These are phyloP conservation scores for Heliconius himera DNA, from an alignment of 1,140 invertebrate genomes.

Conservation along the genomic window DNA sequence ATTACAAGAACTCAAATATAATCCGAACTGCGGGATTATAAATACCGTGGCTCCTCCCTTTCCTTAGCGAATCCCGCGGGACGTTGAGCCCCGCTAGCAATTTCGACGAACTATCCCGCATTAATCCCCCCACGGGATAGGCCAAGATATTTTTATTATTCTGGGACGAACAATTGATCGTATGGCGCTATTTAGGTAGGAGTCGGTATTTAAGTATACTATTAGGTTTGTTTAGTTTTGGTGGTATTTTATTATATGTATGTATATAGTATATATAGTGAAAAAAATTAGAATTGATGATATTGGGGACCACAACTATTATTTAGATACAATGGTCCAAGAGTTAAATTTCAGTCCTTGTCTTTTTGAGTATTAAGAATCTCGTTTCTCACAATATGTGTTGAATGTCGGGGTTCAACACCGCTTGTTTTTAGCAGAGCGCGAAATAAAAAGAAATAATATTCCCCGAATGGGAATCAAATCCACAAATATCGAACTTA, in stretches of 20 bases:
- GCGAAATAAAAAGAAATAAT: too few species aligned
- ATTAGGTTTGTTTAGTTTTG: background rate
- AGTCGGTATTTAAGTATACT: conserved; percentile 1
- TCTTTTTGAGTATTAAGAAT: background rate
- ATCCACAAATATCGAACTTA: background rate
- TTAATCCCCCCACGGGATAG: conserved; percentile 56
- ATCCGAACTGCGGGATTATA: conserved; percentile 44
- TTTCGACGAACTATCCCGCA: conserved; percentile 62
- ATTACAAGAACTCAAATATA: conserved; percentile 32
- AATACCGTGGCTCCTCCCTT: conserved; percentile 38
- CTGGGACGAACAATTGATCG: conserved; percentile 24
- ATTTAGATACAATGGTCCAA: too few species aligned
- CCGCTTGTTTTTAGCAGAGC: background rate
- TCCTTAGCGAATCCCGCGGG: conserved; percentile 39
- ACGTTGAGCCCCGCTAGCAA: conserved; percentile 44
- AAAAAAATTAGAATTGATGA: too few species aligned
- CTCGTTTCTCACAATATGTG: background rate
- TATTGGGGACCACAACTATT: background rate
- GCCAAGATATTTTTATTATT: conserved; percentile 36
- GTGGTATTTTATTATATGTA: background rate
- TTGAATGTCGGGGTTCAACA: background rate
- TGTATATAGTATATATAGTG: background rate
- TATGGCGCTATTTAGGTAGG: background rate
- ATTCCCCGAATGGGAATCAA: background rate
- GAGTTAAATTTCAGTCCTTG: too few species aligned